phyloP scores from a whole-genome alignment of 2,888 invertebrate genomes.

The Taenaris catops region DNA sequence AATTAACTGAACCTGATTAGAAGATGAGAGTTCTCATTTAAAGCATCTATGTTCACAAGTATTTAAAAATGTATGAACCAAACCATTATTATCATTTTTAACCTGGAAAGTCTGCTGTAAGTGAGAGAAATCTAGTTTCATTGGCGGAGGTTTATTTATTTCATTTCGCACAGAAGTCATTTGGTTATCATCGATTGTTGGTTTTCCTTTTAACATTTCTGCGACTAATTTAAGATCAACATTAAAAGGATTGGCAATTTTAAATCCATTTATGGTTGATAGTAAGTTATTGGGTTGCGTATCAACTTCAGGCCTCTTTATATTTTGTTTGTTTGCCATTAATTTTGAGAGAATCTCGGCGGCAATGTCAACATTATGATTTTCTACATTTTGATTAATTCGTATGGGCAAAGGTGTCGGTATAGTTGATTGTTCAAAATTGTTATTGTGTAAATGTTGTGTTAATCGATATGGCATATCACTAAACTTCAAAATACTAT shows the following conservation, averaged over 20 bases:
- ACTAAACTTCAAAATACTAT: constrained; percentile 54
- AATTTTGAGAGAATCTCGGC: constrained; percentile 53
- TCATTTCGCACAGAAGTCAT: constrained; percentile 50
- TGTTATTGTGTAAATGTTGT: constrained; percentile 46
- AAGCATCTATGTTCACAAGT: no score
- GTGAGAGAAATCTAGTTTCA: constrained; percentile 58
- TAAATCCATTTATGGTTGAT: constrained; percentile 68
- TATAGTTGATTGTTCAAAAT: constrained; percentile 50
- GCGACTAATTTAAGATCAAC: constrained; percentile 68
- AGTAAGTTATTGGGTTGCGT: constrained; percentile 40
- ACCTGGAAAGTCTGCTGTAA: constrained; percentile 47
- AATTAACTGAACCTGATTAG: no score
- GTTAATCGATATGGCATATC: constrained; percentile 61
- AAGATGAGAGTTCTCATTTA: no score
- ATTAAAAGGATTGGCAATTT: constrained; percentile 75
- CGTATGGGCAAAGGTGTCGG: constrained; percentile 53
- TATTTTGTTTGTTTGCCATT: constrained; percentile 47
- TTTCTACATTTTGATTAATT: constrained; percentile 66
- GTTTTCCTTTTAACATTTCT: constrained; percentile 68
- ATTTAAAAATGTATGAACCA: no score
- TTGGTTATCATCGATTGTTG: constrained; percentile 50
- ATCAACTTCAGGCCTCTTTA: constrained; percentile 54
- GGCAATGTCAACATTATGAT: constrained; percentile 63
- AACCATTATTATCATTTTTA: constrained; percentile 54
- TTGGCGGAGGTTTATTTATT: constrained; percentile 44